Base-by-base conservation (phyloP, 2,797 vertebrate species). In the Pantherophis vulpinus region DNA sequence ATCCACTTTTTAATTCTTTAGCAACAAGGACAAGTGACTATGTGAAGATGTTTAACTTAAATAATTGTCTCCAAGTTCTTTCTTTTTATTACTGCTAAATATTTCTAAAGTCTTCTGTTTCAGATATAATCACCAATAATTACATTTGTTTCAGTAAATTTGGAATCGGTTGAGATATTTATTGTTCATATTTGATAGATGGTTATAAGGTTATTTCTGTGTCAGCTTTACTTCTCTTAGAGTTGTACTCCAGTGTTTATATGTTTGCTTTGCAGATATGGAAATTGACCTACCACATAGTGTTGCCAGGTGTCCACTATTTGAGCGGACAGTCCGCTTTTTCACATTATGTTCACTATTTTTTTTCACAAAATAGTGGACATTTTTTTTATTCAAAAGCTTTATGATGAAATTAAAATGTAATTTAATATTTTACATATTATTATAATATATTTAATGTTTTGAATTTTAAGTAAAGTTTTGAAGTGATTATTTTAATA, bases 1-100 rank as follows among this genome's bases (percentile, higher is more conserved):
- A 51, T 5, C 93, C 5, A 55, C n/a, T 2, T 51, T 37, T 29
- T 63, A 14, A 25, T 93, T 25, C 54, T 92, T 70, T 87, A 20
- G 29, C 0, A 0, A 59, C 23, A 54, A 90, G 23, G 11, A 7
- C 37, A 0, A 0, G 47, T 18, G 47, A 25, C 3, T 25, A 1
- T 1, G 3, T 2, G 2, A 79, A 0, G 37, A 47, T 60, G 79
- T 90, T 74, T 23, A 86, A 74, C 4, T 58, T 13, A 63, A 63
- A 63, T 16, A 95, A 90, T 0, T 54, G 2, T 86, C 90, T 25
- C 0, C 87, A 79, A 91, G 1, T n/a, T 0, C 58, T 42, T 42
- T 4, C 42, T 42, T 42, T 42, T 42, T 42, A 42, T 42, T 42
- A 42, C 42, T 42, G 42, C 42, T 32, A n/a, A 87, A 94, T 74